Evolutionary conservation across 2,113 vertebrate species (phyloP).

Genomic region (Corydoras sp.): DNA sequence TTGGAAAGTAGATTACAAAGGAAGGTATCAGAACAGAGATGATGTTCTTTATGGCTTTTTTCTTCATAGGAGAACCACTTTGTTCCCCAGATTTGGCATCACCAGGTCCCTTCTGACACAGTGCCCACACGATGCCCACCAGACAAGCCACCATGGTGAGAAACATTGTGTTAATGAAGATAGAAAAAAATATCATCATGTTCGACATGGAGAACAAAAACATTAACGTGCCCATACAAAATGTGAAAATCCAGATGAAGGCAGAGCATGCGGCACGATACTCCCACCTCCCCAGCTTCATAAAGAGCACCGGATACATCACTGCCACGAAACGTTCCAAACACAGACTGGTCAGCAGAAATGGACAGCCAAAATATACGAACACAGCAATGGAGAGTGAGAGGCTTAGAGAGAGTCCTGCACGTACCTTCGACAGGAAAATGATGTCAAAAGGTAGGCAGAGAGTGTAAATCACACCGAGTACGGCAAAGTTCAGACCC

Average conservation of each 20-base stretch:
- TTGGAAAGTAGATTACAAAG: constrained; percentile 42
- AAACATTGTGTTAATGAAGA: constrained; percentile 44
- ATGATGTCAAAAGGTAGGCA: constrained; percentile 36
- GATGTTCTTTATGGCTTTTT: constrained; percentile 46
- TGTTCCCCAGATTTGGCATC: constrained; percentile 17
- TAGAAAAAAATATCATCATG: not conserved
- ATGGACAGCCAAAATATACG: constrained; percentile 51
- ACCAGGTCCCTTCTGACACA: constrained; percentile 45
- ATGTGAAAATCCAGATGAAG: constrained; percentile 49
- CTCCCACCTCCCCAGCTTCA: constrained; percentile 42
- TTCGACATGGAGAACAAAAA: not conserved
- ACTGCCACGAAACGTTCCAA: constrained; percentile 53
- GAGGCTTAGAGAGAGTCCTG: not conserved
- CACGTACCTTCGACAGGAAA: not conserved
- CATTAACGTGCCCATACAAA: not conserved
- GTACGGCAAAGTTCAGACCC: constrained; percentile 40
- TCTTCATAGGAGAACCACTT: constrained; percentile 42
- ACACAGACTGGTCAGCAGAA: constrained; percentile 59
- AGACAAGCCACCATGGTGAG: constrained; percentile 48
- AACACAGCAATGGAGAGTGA: constrained; percentile 5
- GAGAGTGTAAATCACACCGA: constrained; percentile 42
- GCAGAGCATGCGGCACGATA: constrained; percentile 37
- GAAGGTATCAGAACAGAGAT: constrained; percentile 46
- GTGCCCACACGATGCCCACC: constrained; percentile 35
- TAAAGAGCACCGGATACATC: constrained; percentile 45